Evolutionary conservation across 2,888 invertebrate genomes (phyloP), one percentile per base, ranked within the genome.

Genomic region (Drosophila greeni): DNA sequence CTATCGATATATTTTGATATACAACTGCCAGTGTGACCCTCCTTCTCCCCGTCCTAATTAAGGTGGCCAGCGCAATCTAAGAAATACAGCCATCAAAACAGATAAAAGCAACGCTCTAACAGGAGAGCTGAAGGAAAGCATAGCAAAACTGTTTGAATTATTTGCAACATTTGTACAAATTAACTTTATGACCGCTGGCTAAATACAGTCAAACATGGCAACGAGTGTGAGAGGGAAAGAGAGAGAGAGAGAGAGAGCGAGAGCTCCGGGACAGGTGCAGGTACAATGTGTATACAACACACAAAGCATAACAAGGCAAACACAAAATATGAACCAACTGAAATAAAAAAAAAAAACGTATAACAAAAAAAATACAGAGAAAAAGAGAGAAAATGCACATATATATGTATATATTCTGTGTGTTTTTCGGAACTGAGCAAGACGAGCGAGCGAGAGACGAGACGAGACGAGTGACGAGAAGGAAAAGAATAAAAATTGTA

Each of bases 161-260:
- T 79, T 79, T 73, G 82, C 84, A 70, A 84, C 82, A 79, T 84
- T 84, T 80, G 79, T 80, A 76, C 79, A 84, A 82, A 83, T 84
- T 84, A 80, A 84, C 82, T 85, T 83, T 82, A 73, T 85, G 82
- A 82, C 83, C 82, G 80, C 77, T 70, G 77, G 85, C 82, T 74
- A 82, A 75, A 84, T 82, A 84, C 74, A 82, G 71, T 73, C 78
- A 76, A 84, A 84, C 72, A 74, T 72, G 33, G 73, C 58, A 33
- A 14, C 20, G 14, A 40, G 14, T 14, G 14, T 20, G 20, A 20
- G 20, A 20, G 20, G 2, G 12, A 40, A 20, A 23, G 39, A 20
- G 37, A 39, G 20, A 42, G 29, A 29, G n/a, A n/a, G n/a, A n/a
- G n/a, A 23, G 39, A 20, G 37, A 39, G 20, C 34, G 29, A 29